phyloP scores from a whole-genome alignment of 2,888 invertebrate species.

The Sicus ferrugineus region DNA sequence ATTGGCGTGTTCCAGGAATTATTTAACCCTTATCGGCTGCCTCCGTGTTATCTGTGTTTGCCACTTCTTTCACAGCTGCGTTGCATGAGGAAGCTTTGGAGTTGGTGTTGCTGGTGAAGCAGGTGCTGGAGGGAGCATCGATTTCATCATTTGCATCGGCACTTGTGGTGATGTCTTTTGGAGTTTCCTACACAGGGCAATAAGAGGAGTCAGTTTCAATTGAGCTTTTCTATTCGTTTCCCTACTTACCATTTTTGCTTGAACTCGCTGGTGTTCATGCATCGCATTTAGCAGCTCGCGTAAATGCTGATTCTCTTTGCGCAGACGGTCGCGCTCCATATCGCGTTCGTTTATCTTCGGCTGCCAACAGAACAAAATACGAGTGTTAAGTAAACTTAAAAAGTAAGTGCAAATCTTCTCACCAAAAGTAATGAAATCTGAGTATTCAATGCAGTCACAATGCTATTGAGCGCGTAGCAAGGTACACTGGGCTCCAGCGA shows the following conservation, averaged over 20 bases:
- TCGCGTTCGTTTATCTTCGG: slow-evolving; percentile 78
- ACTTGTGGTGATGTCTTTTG: slow-evolving; percentile 58
- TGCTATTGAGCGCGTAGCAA: slow-evolving; percentile 70
- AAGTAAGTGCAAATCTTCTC: slow-evolving; percentile 38
- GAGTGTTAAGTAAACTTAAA: slow-evolving; percentile 7
- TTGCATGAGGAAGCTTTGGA: slow-evolving; percentile 12
- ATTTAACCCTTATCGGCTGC: slow-evolving; percentile 25
- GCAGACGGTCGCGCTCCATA: slow-evolving; percentile 76
- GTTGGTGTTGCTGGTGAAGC: slow-evolving; percentile 49
- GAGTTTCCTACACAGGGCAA: slow-evolving; percentile 56
- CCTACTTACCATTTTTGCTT: slow-evolving; percentile 57
- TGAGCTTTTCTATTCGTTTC: not conserved
- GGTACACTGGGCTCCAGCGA: slow-evolving; percentile 69
- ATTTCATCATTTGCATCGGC: slow-evolving; percentile 54
- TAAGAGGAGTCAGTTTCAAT: not conserved
- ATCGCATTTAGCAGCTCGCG: slow-evolving; percentile 76
- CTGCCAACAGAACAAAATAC: slow-evolving; percentile 61
- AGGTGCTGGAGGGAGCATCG: slow-evolving; percentile 50
- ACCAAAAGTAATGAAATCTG: slow-evolving; percentile 77
- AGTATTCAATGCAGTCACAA: slow-evolving; percentile 71
- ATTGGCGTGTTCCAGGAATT: slow-evolving; percentile 12
- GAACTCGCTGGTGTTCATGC: slow-evolving; percentile 65
- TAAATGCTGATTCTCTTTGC: slow-evolving; percentile 75
- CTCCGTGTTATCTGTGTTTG: slow-evolving; percentile 16
- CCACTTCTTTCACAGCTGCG: not conserved